Percentiles rank a stretch among this genome's conserved stretches.
These are phyloP conservation scores for Cinara cedri DNA, from an alignment of 2,888 invertebrate species.

Conservation along the genomic window DNA sequence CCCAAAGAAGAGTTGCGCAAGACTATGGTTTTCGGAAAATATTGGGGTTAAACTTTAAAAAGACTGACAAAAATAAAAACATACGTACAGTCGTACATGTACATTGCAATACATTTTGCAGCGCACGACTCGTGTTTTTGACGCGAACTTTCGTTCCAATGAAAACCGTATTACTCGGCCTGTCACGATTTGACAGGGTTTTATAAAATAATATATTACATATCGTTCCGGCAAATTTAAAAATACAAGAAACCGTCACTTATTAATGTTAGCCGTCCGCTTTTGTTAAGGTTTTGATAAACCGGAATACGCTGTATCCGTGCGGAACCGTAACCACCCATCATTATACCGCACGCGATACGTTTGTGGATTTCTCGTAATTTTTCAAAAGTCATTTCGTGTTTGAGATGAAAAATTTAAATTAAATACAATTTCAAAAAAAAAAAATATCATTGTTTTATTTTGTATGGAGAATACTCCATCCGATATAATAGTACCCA, in stretches of 20 bases:
- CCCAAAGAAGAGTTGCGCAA: too few species aligned
- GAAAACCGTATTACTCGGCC: slow-evolving; percentile 2
- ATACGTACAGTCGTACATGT: background rate
- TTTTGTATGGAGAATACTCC: too few species aligned
- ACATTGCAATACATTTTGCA: background rate
- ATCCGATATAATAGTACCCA: too few species aligned
- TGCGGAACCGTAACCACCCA: too few species aligned
- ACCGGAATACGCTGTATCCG: background rate
- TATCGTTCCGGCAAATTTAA: background rate
- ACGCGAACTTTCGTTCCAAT: background rate
- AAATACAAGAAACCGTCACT: background rate
- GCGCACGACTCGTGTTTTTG: slow-evolving; percentile 18
- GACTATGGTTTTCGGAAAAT: too few species aligned
- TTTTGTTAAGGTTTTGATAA: slow-evolving; percentile 11
- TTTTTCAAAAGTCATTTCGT: too few species aligned
- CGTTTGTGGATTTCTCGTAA: too few species aligned
- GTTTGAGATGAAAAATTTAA: too few species aligned
- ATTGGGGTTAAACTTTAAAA: background rate
- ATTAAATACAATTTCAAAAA: too few species aligned
- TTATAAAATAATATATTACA: background rate
- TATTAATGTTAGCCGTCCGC: slow-evolving; percentile 9
- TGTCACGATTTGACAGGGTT: slow-evolving; percentile 24
- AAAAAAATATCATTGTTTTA: too few species aligned
- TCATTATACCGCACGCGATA: too few species aligned
- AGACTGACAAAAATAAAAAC: background rate